A percentile compares a stretch with the other conserved stretches of the same genome.
These are phyloP conservation scores for Drosophila miranda DNA, from an alignment of 1,140 invertebrate genomes.

Conservation along the genomic window DNA sequence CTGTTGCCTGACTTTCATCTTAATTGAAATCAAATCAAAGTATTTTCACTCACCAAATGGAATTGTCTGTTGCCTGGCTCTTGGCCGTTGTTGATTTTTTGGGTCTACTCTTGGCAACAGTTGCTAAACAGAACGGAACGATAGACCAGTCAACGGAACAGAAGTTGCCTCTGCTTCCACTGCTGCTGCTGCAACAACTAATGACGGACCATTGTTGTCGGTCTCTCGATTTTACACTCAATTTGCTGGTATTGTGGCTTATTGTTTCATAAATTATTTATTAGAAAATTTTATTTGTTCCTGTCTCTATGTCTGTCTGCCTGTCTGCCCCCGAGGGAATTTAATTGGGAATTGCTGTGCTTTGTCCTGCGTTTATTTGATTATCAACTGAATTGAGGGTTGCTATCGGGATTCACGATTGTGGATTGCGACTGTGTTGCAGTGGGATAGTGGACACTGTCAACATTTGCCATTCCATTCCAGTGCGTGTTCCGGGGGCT, in stretches of 20 bases:
- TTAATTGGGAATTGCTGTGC: slow-evolving; percentile 29
- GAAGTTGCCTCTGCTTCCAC: slow-evolving; percentile 7
- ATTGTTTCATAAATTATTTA: slow-evolving; percentile 75
- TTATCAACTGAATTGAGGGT: slow-evolving; percentile 9
- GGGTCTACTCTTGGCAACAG: slow-evolving; percentile 22
- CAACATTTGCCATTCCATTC: slow-evolving; percentile 9
- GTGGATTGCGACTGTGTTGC: no score
- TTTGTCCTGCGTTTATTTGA: slow-evolving; percentile 23
- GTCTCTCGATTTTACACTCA: slow-evolving; percentile 65
- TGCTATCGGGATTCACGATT: no score
- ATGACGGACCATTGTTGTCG: slow-evolving; percentile 67
- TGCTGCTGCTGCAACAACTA: slow-evolving; percentile 49
- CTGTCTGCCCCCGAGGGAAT: slow-evolving; percentile 20
- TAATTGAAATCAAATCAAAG: slow-evolving; percentile 81
- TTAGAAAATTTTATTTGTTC: slow-evolving; percentile 55
- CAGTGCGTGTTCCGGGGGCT: slow-evolving; percentile 29
- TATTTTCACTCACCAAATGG: slow-evolving; percentile 72
- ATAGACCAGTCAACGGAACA: no score
- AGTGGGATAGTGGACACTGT: no score
- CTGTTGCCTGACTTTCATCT: slow-evolving; percentile 61
- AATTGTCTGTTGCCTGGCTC: slow-evolving; percentile 56
- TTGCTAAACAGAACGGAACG: slow-evolving; percentile 12
- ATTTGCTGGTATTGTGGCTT: slow-evolving; percentile 62
- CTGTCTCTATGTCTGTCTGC: slow-evolving; percentile 9
- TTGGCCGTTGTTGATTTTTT: slow-evolving; percentile 36